Percentiles rank a stretch among this genome's conserved stretches.
Evolutionary conservation across 1,140 invertebrate genomes (phyloP).

Genomic region (Eubasilissa regina): DNA sequence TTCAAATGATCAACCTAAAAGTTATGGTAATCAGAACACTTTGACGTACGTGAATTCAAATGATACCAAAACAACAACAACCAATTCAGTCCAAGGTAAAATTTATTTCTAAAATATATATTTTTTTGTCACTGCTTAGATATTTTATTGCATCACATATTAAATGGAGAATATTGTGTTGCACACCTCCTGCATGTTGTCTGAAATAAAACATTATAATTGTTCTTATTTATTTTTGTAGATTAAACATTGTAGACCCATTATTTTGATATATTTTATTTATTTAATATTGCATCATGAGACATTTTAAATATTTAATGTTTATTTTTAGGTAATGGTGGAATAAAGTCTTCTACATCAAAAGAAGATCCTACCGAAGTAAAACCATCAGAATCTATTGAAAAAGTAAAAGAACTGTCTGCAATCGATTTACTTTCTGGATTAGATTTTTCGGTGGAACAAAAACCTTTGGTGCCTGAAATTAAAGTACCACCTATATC

Average conservation of each 20-base stretch:
- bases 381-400: constrained; percentile 56
- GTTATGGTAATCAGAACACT: constrained; percentile 17
- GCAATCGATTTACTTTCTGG: constrained; percentile 85
- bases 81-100: constrained; percentile 52
- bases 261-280: too few relatives aligned
- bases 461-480: constrained; percentile 79
- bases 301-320: not conserved
- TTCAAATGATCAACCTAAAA: constrained; percentile 33
- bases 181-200: too few relatives aligned
- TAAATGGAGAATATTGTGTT: too few relatives aligned
- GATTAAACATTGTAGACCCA: too few relatives aligned
- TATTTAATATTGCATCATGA: too few relatives aligned
- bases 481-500: constrained; percentile 71
- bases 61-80: constrained; percentile 50
- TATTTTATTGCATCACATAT: too few relatives aligned
- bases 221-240: too few relatives aligned
- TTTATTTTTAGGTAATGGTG: constrained; percentile 49
- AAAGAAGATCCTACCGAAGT: constrained; percentile 47
- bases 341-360: constrained; percentile 41
- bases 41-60: constrained; percentile 55
- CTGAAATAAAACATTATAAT: too few relatives aligned
- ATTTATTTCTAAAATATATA: constrained; percentile 15
- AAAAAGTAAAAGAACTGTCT: constrained; percentile 67
- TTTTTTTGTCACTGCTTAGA: not conserved
- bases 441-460: constrained; percentile 82